Evolutionary conservation across 1,140 invertebrate species (phyloP).

Genomic region (Drosophila parabipectinata): DNA sequence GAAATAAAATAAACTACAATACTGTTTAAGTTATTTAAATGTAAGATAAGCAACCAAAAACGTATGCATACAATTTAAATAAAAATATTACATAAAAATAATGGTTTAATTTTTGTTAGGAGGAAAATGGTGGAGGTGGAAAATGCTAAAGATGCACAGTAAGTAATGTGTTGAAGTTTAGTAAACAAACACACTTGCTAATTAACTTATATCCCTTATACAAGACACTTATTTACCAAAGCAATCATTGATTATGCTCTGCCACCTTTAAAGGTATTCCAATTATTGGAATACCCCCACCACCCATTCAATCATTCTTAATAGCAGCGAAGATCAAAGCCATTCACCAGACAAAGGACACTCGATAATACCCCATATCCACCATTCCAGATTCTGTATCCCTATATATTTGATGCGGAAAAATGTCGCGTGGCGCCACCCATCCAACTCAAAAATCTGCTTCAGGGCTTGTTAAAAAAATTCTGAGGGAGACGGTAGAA

Average conservation of each 20-base stretch:
- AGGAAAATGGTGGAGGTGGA: too few species aligned
- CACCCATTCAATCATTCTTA: background rate
- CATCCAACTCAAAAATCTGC: constrained; percentile 49
- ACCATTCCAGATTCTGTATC: background rate
- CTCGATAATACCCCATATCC: constrained; percentile 22
- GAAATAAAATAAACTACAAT: constrained; percentile 18
- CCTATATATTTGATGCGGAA: constrained; percentile 60
- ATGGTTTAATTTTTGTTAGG: background rate
- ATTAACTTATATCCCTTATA: background rate
- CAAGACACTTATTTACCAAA: too few species aligned
- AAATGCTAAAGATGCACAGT: too few species aligned
- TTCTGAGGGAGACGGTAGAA: constrained; percentile 10
- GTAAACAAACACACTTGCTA: background rate
- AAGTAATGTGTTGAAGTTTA: background rate
- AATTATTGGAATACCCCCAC: background rate
- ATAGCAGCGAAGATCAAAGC: constrained; percentile 60
- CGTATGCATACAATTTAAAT: constrained; percentile 33
- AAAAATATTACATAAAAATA: constrained; percentile 23
- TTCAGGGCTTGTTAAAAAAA: constrained; percentile 17
- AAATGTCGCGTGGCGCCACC: constrained; percentile 73
- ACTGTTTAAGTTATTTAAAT: constrained; percentile 33
- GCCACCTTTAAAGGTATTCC: constrained; percentile 18
- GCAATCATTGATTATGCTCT: constrained; percentile 19
- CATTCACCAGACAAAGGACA: constrained; percentile 51
- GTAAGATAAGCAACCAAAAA: constrained; percentile 27